Base-by-base conservation (phyloP, 2,888 invertebrate species). In the Thumatha senex region DNA sequence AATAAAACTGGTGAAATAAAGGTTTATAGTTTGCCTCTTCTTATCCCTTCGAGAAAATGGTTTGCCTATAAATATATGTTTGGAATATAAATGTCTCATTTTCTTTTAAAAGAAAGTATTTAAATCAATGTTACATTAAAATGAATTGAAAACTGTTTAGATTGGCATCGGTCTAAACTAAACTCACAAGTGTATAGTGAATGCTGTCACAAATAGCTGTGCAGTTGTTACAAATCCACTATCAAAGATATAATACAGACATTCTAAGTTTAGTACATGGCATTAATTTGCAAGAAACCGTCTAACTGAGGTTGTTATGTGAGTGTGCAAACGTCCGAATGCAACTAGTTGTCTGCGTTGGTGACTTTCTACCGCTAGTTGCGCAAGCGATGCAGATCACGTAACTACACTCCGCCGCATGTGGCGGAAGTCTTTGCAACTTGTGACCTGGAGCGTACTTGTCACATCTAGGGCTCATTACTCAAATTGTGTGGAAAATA, bases 351-450 rank as follows among this genome's bases (percentile, higher is more conserved):
- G 78, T 80, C 71, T 73, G 74, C 62, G 70, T 54, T 72, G 76
- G 78, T 78, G 84, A 89, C 90, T 91, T 91, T 90, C 90, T 90
- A 89, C 82, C 67, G 76, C 72, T 73, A 40, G 76, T 90, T 90
- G 86, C 87, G 89, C 82, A 90, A 90, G 66, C 82, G 79, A 83
- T 89, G 89, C 87, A 85, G 85, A 87, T 89, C 89, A 89, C 89
- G 91, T 90, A 91, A 90, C 87, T 83, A 82, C 83, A 84, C 82
- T 80, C 79, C 70, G 71, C 72, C 74, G 80, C 83, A 84, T 84
- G 80, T 82, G 82, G 84, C 90, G 89, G 90, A 89, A 90, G 88
- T 87, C 82, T 84, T 78, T 77, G 82, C 76, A 84, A 84, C 81
- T 80, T 87, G 84, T 84, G 82, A 85, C 80, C 81, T 70, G 77